These are phyloP conservation scores for Zaprionus capensis DNA, from an alignment of 1,140 invertebrate species.

Conservation along the genomic window DNA sequence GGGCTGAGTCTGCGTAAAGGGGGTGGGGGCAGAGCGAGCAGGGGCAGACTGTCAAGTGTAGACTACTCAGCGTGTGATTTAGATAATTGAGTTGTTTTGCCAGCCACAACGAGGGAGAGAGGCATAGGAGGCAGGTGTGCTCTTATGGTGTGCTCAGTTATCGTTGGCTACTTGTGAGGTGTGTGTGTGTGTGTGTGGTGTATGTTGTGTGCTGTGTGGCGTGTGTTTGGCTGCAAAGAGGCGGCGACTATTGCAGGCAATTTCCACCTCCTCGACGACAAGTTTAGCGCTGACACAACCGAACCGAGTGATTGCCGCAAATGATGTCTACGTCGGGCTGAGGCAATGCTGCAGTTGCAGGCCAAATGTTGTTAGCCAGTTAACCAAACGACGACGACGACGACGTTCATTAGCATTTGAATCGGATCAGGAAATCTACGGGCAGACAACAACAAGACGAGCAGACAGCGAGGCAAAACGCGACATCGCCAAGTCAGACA, in stretches of 20 bases:
- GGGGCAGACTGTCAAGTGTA: conserved; percentile 28
- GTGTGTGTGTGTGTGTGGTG: not conserved
- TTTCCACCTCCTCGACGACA: conserved; percentile 36
- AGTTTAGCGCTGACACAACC: conserved; percentile 36
- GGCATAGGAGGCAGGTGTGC: not conserved
- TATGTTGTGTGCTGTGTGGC: not conserved
- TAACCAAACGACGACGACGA: conserved; percentile 5
- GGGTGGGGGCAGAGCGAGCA: not conserved
- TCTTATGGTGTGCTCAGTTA: not conserved
- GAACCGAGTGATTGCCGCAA: conserved; percentile 21
- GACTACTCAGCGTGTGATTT: conserved; percentile 25
- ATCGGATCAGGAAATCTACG: conserved; percentile 45
- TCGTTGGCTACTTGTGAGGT: conserved; percentile 8
- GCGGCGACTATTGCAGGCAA: conserved; percentile 38
- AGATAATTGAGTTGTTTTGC: conserved; percentile 45
- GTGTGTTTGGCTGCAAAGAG: conserved; percentile 17
- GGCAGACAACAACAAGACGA: conserved; percentile 17
- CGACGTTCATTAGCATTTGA: conserved; percentile 43
- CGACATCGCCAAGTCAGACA: conserved; percentile 8
- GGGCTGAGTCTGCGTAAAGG: not conserved
- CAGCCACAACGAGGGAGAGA: not conserved
- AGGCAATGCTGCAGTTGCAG: conserved; percentile 19
- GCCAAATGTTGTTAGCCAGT: conserved; percentile 25
- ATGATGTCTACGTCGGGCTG: conserved; percentile 19
- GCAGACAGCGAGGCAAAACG: conserved; percentile 18